Conservation (phyloP, 2,888 invertebrate genomes). For the Lamellibrachia satsuma region DNA sequence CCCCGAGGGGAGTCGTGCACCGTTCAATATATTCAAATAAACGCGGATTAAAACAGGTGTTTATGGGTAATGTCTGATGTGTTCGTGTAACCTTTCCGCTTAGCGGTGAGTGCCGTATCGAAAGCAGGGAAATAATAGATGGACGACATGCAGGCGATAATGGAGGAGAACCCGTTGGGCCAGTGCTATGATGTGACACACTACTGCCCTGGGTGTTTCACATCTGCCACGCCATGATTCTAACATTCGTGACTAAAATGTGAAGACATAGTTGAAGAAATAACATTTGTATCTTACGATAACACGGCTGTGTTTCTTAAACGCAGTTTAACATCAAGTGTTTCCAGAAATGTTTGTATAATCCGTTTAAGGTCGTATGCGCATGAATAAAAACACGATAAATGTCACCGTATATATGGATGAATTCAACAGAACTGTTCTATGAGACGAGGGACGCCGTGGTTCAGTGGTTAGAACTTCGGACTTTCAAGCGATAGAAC, state of each 20-base stretch:
- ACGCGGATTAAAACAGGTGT: background rate
- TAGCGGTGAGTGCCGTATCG: background rate
- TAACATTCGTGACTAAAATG: background rate
- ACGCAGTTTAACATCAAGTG: background rate
- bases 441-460: too few relatives aligned
- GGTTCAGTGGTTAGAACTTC: too few relatives aligned
- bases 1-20: background rate
- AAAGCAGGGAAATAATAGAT: background rate
- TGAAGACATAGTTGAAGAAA: background rate
- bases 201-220: background rate
- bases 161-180: background rate
- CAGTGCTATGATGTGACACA: background rate
- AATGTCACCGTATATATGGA: too few relatives aligned
- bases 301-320: background rate
- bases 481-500: too few relatives aligned
- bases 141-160: background rate
- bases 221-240: background rate
- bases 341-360: background rate
- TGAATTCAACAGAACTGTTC: too few relatives aligned
- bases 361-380: background rate
- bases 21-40: background rate
- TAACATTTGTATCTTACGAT: background rate
- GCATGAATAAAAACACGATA: too few relatives aligned
- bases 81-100: background rate
- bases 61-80: background rate